A percentile compares a stretch with the other conserved stretches of the same genome.
These are phyloP conservation scores for Acrocyrtus sp. DNA, from an alignment of 2,888 invertebrate species.

Conservation along the genomic window DNA sequence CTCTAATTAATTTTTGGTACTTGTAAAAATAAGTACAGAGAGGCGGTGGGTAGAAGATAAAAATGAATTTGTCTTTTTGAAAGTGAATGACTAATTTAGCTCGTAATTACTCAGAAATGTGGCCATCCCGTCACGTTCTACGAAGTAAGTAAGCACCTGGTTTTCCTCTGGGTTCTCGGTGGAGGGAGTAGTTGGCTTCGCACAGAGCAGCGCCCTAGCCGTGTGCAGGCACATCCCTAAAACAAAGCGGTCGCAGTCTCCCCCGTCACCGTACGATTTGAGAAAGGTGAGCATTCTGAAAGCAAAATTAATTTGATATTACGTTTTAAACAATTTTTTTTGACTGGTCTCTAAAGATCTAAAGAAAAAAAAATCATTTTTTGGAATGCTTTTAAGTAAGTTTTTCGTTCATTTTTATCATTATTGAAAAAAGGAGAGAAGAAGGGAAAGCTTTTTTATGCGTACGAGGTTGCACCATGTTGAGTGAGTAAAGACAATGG, in stretches of 20 bases:
- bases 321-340: background rate
- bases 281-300: slow-evolving; percentile 36
- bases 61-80: too few species aligned
- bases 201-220: slow-evolving; percentile 33
- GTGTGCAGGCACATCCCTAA: slow-evolving; percentile 34
- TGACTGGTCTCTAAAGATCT: background rate
- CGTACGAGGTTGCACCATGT: slow-evolving; percentile 52
- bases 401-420: slow-evolving; percentile 19
- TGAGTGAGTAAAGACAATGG: slow-evolving; percentile 52
- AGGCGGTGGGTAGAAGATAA: too few species aligned
- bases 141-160: slow-evolving; percentile 45
- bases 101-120: slow-evolving; percentile 34
- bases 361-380: slow-evolving; percentile 7
- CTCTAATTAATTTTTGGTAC: slow-evolving; percentile 51
- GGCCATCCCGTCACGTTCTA: slow-evolving; percentile 37
- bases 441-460: slow-evolving; percentile 5
- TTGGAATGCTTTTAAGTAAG: too few species aligned
- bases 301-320: background rate
- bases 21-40: too few species aligned
- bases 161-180: slow-evolving; percentile 13
- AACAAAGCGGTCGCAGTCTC: slow-evolving; percentile 17
- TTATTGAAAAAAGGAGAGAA: slow-evolving; percentile 1
- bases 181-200: slow-evolving; percentile 23
- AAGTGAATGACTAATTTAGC: slow-evolving; percentile 19
- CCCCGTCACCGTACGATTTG: slow-evolving; percentile 14